A percentile compares a stretch with the other conserved stretches of the same genome.
Evolutionary conservation across 2,888 invertebrate species (phyloP).

Genomic region (Allygus modestus): DNA sequence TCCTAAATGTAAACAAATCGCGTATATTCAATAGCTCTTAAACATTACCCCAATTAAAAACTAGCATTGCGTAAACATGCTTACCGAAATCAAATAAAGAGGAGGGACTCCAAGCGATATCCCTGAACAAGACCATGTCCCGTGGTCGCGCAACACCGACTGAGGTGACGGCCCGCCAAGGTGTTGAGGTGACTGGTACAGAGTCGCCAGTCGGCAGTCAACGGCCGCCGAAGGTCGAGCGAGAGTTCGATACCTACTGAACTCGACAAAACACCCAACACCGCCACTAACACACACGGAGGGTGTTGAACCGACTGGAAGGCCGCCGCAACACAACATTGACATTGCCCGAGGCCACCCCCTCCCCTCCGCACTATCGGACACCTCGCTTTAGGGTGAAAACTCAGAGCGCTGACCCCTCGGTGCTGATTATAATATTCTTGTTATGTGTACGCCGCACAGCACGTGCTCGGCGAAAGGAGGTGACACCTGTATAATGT

Average conservation of each 20-base stretch:
- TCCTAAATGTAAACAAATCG: too few species aligned
- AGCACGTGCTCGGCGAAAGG: background rate
- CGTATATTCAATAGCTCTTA: too few species aligned
- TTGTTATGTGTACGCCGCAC: too few species aligned
- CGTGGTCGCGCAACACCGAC: background rate
- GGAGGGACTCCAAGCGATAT: slow-evolving; percentile 43
- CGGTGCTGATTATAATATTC: background rate
- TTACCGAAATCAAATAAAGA: slow-evolving; percentile 49
- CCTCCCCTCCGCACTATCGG: background rate
- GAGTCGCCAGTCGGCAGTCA: background rate
- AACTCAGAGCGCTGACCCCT: background rate
- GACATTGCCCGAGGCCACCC: slow-evolving; percentile 5
- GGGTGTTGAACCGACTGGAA: slow-evolving; percentile 36
- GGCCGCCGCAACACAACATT: slow-evolving; percentile 27
- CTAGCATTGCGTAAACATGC: too few species aligned
- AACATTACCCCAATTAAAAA: too few species aligned
- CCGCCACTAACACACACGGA: slow-evolving; percentile 2
- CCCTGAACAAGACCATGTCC: slow-evolving; percentile 42
- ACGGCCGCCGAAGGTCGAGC: slow-evolving; percentile 42
- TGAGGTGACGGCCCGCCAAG: background rate
- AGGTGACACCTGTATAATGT: background rate
- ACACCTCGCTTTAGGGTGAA: background rate
- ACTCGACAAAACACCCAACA: slow-evolving; percentile 2
- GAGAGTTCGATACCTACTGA: slow-evolving; percentile 56
- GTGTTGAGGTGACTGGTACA: background rate